These are phyloP conservation scores for Melitaea cinxia DNA, from an alignment of 1,140 invertebrate genomes.

Conservation along the genomic window DNA sequence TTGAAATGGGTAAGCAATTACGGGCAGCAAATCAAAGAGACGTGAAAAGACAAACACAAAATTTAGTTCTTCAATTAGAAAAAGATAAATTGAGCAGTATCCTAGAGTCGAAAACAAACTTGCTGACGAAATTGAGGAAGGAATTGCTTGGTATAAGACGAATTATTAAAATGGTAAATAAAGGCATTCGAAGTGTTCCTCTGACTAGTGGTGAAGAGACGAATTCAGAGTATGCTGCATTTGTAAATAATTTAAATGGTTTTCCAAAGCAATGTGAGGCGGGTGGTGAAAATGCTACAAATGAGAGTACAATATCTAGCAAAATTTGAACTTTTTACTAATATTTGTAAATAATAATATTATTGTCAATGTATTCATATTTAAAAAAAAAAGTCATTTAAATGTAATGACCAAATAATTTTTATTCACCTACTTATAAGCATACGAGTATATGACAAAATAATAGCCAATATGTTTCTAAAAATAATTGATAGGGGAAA, in stretches of 20 bases:
- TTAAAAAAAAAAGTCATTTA: no score
- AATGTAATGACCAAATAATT: no score
- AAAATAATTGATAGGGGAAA: no score
- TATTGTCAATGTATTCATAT: not conserved
- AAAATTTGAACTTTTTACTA: slow-evolving; percentile 4
- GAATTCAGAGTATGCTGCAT: slow-evolving; percentile 39
- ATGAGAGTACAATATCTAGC: slow-evolving; percentile 10
- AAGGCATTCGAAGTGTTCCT: slow-evolving; percentile 34
- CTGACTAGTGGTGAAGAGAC: slow-evolving; percentile 13
- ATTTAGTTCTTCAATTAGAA: slow-evolving; percentile 45
- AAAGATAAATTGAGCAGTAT: slow-evolving; percentile 47
- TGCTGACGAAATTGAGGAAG: slow-evolving; percentile 42
- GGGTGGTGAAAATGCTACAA: not conserved
- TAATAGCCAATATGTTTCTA: no score
- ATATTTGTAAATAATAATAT: not conserved
- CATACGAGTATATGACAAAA: no score
- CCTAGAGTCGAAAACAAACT: slow-evolving; percentile 47
- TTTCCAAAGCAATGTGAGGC: not conserved
- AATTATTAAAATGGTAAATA: slow-evolving; percentile 43
- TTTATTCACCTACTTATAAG: no score
- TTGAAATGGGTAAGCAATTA: slow-evolving; percentile 49
- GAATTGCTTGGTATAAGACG: slow-evolving; percentile 42
- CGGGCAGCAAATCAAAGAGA: slow-evolving; percentile 46
- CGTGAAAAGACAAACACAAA: slow-evolving; percentile 46
- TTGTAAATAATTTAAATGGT: slow-evolving; percentile 37